A percentile compares a stretch with the other conserved stretches of the same genome.
phyloP scores from a whole-genome alignment of 2,113 vertebrate species.

The Phalacrocorax brasilianus region DNA sequence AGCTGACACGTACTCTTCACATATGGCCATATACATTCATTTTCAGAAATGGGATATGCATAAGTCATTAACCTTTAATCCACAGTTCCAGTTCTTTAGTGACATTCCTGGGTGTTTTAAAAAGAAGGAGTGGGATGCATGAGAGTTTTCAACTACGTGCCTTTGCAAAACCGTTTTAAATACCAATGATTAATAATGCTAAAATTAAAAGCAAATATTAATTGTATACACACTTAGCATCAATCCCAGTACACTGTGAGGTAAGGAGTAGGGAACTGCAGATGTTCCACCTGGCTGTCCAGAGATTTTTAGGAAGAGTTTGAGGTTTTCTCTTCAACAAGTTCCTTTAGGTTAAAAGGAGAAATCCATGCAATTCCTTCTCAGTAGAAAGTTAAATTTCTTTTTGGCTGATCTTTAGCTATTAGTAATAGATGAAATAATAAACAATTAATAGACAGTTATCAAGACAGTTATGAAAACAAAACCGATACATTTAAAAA shows the following conservation, averaged over 20 bases:
- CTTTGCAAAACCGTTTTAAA: not conserved
- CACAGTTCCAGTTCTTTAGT: not conserved
- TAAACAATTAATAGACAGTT: not conserved
- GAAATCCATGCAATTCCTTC: constrained; percentile 71
- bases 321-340: constrained; percentile 72
- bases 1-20: rapidly evolving
- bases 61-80: no score
- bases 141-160: not conserved
- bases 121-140: not conserved
- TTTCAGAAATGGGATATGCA: rapidly evolving
- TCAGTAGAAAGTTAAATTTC: constrained; percentile 50
- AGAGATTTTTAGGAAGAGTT: not conserved
- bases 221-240: not conserved
- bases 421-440: not conserved
- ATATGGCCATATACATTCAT: rapidly evolving
- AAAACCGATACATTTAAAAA: not conserved
- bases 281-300: not conserved
- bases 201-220: not conserved
- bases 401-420: not conserved
- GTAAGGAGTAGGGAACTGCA: not conserved
- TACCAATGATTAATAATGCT: not conserved
- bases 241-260: not conserved
- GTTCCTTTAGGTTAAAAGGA: constrained; percentile 66
- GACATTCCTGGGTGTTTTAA: not conserved
- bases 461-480: not conserved